These are phyloP conservation scores for Drosophila equinoxialis DNA, from an alignment of 1,140 invertebrate species.

Conservation along the genomic window DNA sequence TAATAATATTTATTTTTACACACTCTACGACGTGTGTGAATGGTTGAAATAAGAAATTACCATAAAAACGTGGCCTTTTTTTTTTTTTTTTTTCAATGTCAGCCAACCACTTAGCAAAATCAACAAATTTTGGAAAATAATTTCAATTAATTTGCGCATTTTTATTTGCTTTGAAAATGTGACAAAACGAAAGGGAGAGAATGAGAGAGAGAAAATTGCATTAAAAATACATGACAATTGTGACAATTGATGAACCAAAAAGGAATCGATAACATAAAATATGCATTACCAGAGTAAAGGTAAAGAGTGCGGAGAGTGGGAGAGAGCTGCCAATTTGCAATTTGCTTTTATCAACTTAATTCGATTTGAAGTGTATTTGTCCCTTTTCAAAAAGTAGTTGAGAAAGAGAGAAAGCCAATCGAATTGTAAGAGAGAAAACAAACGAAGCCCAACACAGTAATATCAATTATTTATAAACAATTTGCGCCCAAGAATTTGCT, in stretches of 20 bases:
- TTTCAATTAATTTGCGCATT: constrained; percentile 16
- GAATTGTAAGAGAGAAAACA: constrained; percentile 45
- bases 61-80: constrained; percentile 34
- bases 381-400: not conserved
- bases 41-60: constrained; percentile 52
- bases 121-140: constrained; percentile 16
- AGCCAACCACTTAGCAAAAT: not conserved
- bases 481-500: not conserved
- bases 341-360: constrained; percentile 80
- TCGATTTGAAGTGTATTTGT: constrained; percentile 72
- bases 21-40: constrained; percentile 43
- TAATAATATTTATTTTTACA: constrained; percentile 32
- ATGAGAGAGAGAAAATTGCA: constrained; percentile 25
- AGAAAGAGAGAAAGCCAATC: not conserved
- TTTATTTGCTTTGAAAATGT: constrained; percentile 2
- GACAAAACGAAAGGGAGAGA: not conserved
- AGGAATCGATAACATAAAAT: constrained; percentile 77
- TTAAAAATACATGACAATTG: constrained; percentile 76
- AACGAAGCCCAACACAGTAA: too few species aligned
- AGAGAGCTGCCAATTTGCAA: constrained; percentile 63
- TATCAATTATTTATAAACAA: constrained; percentile 64
- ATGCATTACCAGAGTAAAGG: constrained; percentile 60
- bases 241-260: constrained; percentile 70
- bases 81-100: not conserved
- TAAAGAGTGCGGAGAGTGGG: constrained; percentile 2